phyloP scores from a whole-genome alignment of 2,797 vertebrate genomes.

The Eremophila alpestris region DNA sequence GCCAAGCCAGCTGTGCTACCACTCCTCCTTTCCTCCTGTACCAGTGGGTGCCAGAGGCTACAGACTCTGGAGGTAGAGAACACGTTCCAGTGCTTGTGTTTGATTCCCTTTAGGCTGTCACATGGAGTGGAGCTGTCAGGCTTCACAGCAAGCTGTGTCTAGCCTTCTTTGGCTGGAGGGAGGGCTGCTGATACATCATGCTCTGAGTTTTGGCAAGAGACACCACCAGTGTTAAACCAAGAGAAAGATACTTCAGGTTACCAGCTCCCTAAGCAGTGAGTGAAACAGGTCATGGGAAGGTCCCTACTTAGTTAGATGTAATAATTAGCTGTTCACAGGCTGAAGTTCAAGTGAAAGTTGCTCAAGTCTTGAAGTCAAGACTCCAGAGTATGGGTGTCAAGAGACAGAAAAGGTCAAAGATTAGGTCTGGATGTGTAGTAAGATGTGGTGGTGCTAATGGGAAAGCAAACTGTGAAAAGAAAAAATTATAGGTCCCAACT shows the following conservation, averaged over 20 bases:
- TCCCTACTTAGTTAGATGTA: background rate
- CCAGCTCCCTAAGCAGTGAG: background rate
- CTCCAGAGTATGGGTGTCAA: background rate
- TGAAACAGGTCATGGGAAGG: background rate
- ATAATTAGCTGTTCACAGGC: background rate
- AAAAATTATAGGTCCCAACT: background rate
- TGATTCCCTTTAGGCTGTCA: constrained; percentile 28
- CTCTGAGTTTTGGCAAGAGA: background rate
- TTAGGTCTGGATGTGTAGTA: background rate
- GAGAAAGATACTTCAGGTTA: background rate
- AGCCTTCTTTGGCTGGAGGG: constrained; percentile 4
- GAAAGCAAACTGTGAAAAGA: background rate
- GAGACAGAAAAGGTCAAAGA: background rate
- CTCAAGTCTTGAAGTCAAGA: background rate
- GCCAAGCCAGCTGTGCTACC: constrained; percentile 33
- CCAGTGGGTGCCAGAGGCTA: constrained; percentile 16
- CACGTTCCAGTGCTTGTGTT: background rate
- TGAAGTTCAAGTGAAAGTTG: background rate
- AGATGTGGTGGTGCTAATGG: background rate
- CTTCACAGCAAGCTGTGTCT: constrained; percentile 2
- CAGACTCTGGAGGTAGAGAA: background rate
- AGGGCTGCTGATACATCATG: background rate
- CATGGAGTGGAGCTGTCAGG: background rate
- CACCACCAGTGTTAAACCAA: background rate
- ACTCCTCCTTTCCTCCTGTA: background rate